These are phyloP conservation scores for Corythaeola cristata DNA, from an alignment of 2,113 vertebrate genomes.

Conservation along the genomic window DNA sequence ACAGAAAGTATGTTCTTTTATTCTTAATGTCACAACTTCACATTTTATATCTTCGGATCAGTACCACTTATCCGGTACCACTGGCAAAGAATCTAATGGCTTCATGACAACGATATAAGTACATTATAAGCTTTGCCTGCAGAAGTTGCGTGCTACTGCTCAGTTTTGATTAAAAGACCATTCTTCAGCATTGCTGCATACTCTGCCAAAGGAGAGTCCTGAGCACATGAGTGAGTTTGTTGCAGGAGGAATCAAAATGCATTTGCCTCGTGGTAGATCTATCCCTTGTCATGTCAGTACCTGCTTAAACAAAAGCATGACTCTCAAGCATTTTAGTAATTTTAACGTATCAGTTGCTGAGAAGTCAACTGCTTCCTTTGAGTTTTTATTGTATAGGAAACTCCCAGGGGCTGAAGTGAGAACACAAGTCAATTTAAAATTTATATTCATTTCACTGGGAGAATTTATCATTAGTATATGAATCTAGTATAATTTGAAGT, in stretches of 20 bases:
- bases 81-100: background rate
- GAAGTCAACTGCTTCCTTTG: conserved; percentile 5
- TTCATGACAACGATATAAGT: background rate
- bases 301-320: background rate
- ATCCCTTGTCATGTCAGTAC: background rate
- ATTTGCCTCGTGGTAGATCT: background rate
- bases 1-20: conserved; percentile 80
- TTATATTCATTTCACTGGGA: background rate
- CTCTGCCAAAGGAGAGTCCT: background rate
- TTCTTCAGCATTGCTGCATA: background rate
- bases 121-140: background rate
- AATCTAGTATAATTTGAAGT: background rate
- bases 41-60: background rate
- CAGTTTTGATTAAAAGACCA: background rate
- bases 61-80: background rate
- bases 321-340: background rate
- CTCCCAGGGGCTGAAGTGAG: conserved; percentile 14
- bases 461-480: background rate
- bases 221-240: background rate
- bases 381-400: conserved; percentile 22
- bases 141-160: background rate
- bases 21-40: background rate
- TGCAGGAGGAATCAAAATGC: background rate
- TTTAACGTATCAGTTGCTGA: background rate
- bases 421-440: conserved; percentile 4